Conservation (phyloP, 2,888 invertebrate genomes). For the Caenorhabditis virilis region DNA sequence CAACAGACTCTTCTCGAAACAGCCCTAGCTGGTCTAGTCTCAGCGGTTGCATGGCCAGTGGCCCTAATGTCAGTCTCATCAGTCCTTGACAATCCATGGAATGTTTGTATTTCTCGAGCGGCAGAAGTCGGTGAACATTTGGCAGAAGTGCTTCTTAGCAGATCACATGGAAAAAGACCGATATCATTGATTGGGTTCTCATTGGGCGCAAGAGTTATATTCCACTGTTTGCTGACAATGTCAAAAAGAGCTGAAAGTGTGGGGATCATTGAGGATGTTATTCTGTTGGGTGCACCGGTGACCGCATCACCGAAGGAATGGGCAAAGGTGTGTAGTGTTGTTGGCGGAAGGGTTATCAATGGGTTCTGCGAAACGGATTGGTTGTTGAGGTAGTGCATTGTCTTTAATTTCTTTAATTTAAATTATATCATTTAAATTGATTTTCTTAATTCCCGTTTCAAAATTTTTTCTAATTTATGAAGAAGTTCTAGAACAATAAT, state of each 20-base stretch:
- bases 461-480: no score
- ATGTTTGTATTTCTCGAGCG: constrained; percentile 75
- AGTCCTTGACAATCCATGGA: constrained; percentile 77
- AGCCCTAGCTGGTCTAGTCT: constrained; percentile 75
- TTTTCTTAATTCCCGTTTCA: no score
- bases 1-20: constrained; percentile 77
- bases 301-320: constrained; percentile 74
- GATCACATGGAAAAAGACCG: constrained; percentile 76
- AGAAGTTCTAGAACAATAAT: no score
- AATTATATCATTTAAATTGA: no score
- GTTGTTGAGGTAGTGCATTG: constrained; percentile 74
- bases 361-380: constrained; percentile 77
- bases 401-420: no score
- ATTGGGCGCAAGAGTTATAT: constrained; percentile 77
- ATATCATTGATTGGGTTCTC: constrained; percentile 76
- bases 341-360: constrained; percentile 76
- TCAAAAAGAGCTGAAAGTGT: constrained; percentile 66
- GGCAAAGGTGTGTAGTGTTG: constrained; percentile 72
- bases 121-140: constrained; percentile 75
- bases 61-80: constrained; percentile 74
- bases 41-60: constrained; percentile 77
- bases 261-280: constrained; percentile 75
- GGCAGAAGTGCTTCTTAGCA: constrained; percentile 75
- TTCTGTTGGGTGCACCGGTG: constrained; percentile 76
- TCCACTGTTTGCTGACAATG: constrained; percentile 75